Base-by-base conservation (phyloP, 2,888 invertebrate species). In the Leucania comma region DNA sequence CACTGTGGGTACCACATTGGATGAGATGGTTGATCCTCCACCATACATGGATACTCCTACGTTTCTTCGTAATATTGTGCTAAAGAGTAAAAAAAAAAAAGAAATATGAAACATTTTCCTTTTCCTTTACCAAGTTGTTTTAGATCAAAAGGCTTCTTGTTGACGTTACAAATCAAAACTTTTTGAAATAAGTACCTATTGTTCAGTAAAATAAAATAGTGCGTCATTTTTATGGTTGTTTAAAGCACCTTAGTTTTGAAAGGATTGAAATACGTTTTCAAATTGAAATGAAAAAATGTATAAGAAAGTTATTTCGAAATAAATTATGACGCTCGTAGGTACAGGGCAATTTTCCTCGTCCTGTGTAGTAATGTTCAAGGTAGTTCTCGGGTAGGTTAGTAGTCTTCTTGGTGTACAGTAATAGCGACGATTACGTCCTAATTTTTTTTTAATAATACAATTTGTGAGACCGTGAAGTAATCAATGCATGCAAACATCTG, bases 41-140 rank as follows among this genome's bases (percentile, higher is more conserved):
- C 95, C 92, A 60, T 96, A 96, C 96, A 96, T 96, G 0, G 95
- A 95, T 0, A 96, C 96, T 8, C 96, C 96, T 0, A 96, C 95
- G 75, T 93, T 95, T 75, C 95, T 86, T 20, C 95, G 88, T 35
- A 93, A 79, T 72, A 94, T 93, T 38, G 95, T 93, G 64, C 95
- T 95, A 85, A 1, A 89, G 86, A 10, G 35, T 20, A 20, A 54
- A 48, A 32, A 22, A 62, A 56, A 53, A 14, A 12, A 14, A n/a
- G 1, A 3, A 1, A 22, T 14, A n/a, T n/a, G n/a, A n/a, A 57
- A 8, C 46, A 4, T 17, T 64, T n/a, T 12, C 1, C 32, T 46
- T 14, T 4, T 0, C 4, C 2, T 50, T 14, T n/a, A 22, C 12
- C 3, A 2, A 24, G 24, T 56, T 54, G 66, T 48, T 54, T 71